phyloP scores from a whole-genome alignment of 2,113 vertebrate species.

The Crocuta crocuta region DNA sequence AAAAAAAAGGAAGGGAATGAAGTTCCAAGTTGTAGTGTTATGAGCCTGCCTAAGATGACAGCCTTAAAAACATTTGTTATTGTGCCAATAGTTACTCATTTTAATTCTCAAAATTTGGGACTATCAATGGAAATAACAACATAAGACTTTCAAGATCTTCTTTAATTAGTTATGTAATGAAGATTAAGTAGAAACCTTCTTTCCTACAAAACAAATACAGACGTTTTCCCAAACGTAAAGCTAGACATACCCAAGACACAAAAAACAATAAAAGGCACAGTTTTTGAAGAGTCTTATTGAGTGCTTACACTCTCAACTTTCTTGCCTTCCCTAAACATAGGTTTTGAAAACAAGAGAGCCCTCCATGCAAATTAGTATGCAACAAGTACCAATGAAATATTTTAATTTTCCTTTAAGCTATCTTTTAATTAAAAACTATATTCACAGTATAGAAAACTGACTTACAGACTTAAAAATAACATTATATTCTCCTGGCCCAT shows the following conservation, averaged over 20 bases:
- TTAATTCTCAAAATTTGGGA: slow-evolving; percentile 47
- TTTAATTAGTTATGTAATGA: slow-evolving; percentile 46
- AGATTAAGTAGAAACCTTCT: slow-evolving; percentile 37
- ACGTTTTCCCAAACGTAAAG: slow-evolving; percentile 13
- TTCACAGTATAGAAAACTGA: slow-evolving; percentile 46
- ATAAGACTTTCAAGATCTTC: slow-evolving; percentile 32
- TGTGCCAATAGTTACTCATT: background rate
- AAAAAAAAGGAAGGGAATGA: background rate
- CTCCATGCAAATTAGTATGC: background rate
- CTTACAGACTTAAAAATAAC: slow-evolving; percentile 25
- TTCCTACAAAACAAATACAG: slow-evolving; percentile 30
- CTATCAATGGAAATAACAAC: slow-evolving; percentile 9
- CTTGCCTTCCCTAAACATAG: background rate
- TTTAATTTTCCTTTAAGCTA: slow-evolving; percentile 50
- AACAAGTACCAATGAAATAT: slow-evolving; percentile 1
- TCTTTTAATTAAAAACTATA: slow-evolving; percentile 50
- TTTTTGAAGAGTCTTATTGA: slow-evolving; percentile 52
- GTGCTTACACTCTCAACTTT: slow-evolving; percentile 26
- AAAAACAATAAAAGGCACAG: background rate
- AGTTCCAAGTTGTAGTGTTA: background rate
- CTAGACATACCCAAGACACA: background rate
- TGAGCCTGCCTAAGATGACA: background rate
- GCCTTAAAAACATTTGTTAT: slow-evolving; percentile 11
- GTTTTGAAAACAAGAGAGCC: background rate
- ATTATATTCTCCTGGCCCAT: background rate